Conservation (phyloP, 2,113 vertebrate genomes). For the Rhipidura dahli region DNA sequence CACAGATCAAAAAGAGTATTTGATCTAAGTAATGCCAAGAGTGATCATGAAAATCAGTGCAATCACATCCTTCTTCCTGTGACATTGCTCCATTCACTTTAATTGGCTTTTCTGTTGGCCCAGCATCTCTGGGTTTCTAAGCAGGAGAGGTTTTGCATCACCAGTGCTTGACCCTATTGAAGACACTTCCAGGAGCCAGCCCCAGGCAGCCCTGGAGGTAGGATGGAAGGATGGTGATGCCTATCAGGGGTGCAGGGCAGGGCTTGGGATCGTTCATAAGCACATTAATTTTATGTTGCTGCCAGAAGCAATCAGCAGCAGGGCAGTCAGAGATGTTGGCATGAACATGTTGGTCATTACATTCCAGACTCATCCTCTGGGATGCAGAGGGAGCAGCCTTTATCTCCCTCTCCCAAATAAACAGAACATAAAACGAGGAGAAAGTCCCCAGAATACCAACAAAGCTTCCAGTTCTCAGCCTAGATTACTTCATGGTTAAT, state of each 20-base stretch:
- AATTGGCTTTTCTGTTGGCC: neutral
- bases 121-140: neutral
- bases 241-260: neutral
- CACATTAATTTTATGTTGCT: neutral
- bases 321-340: neutral
- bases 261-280: rapidly evolving
- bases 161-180: neutral
- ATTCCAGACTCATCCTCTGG: neutral
- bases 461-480: conserved; percentile 13
- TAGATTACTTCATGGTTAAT: conserved; percentile 40
- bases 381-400: neutral
- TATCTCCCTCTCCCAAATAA: neutral
- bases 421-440: neutral
- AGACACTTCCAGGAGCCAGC: neutral
- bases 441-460: neutral
- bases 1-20: neutral
- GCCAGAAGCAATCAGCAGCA: neutral
- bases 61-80: neutral
- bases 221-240: neutral
- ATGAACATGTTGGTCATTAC: neutral
- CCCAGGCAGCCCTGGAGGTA: neutral
- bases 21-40: neutral
- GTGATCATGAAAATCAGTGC: neutral
- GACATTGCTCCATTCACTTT: neutral
- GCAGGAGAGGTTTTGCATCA: neutral